A percentile compares a stretch with the other conserved stretches of the same genome.
These are phyloP conservation scores for Slavum lentiscoides DNA, from an alignment of 2,888 invertebrate genomes.

Conservation along the genomic window DNA sequence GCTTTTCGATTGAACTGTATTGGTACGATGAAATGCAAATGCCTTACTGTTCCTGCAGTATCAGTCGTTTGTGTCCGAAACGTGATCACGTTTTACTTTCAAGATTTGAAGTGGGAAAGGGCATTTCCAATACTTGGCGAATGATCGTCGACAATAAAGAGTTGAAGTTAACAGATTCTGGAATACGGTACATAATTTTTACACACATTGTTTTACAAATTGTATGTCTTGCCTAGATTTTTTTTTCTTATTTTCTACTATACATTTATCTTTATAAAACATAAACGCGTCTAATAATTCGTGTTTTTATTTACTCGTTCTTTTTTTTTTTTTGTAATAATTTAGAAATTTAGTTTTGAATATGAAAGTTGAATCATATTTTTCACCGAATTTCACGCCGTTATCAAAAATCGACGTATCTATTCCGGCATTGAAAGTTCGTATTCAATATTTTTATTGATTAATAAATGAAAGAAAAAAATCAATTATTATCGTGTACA, in stretches of 20 bases:
- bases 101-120: not conserved
- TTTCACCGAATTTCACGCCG: not conserved
- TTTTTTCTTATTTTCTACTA: no score
- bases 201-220: not conserved
- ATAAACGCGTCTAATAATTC: not conserved
- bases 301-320: not conserved
- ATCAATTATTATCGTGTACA: no score
- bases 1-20: not conserved
- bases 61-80: not conserved
- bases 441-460: not conserved
- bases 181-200: conserved; percentile 3
- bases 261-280: not conserved
- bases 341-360: not conserved
- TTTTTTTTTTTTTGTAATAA: not conserved
- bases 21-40: not conserved
- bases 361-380: not conserved
- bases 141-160: not conserved
- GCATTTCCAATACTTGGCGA: conserved; percentile 7
- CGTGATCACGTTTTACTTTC: not conserved
- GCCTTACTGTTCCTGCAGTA: not conserved
- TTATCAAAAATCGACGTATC: not conserved
- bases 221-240: not conserved
- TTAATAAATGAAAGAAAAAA: not conserved
- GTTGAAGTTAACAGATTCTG: not conserved
- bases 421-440: not conserved